Percentiles rank a stretch among this genome's conserved stretches.
Conservation (phyloP, 2,797 vertebrate genomes). For the Petrocephalus schoutedeni region DNA sequence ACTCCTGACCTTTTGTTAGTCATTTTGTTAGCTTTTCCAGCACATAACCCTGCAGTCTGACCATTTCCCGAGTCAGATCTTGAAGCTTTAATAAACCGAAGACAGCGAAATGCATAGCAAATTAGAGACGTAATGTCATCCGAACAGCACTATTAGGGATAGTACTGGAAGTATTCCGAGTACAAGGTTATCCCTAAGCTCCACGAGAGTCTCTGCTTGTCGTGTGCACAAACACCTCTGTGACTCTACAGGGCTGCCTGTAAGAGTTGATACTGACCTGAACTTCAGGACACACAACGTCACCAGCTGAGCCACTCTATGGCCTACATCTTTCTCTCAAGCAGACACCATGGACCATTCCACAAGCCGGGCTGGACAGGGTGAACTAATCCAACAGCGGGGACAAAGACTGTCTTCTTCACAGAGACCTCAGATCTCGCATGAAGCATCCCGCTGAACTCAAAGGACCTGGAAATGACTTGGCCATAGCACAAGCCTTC, state of each 20-base stretch:
- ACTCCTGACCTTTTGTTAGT: not conserved
- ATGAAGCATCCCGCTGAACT: conserved; percentile 1
- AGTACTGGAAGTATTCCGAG: not conserved
- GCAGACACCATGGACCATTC: not conserved
- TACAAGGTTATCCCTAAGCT: not conserved
- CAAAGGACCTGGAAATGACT: not conserved
- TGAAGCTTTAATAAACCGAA: not conserved
- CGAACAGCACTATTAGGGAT: not conserved
- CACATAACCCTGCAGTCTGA: not conserved
- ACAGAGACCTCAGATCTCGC: not conserved
- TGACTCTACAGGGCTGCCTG: not conserved
- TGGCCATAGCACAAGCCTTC: not conserved
- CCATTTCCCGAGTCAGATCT: not conserved
- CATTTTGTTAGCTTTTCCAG: not conserved
- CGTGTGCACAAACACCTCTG: not conserved
- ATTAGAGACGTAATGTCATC: not conserved
- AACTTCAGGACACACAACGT: not conserved
- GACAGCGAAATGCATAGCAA: not conserved
- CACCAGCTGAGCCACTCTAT: not conserved
- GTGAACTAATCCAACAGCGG: not conserved
- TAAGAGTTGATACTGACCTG: not conserved
- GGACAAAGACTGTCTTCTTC: not conserved
- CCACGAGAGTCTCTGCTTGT: not conserved
- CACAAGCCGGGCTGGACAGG: not conserved
- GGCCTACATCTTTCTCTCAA: not conserved